phyloP scores from a whole-genome alignment of 2,888 invertebrate genomes.

The Capitulum mitella region DNA sequence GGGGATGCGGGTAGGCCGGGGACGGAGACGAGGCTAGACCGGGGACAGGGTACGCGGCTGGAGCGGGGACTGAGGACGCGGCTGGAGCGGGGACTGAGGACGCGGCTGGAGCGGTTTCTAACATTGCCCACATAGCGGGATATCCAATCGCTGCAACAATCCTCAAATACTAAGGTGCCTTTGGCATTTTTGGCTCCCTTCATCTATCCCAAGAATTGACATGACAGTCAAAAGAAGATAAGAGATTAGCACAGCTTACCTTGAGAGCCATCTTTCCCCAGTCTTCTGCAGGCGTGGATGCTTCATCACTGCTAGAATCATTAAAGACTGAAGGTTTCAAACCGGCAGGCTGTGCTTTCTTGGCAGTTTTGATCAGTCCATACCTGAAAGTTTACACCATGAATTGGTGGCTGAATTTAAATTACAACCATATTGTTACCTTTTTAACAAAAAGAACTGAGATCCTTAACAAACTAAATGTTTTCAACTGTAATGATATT shows the following conservation, averaged over 20 bases:
- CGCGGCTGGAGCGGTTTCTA: background rate
- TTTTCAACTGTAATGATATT: too few species aligned
- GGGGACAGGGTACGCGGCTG: too few species aligned
- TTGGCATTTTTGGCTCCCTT: too few species aligned
- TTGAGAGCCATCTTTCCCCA: background rate
- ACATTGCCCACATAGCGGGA: background rate
- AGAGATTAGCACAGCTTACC: background rate
- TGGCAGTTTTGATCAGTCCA: background rate
- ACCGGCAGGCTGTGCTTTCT: background rate
- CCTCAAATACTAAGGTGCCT: background rate
- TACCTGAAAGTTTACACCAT: background rate
- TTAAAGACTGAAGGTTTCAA: background rate
- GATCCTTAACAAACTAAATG: too few species aligned
- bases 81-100: too few species aligned
- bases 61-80: too few species aligned
- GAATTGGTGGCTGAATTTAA: too few species aligned
- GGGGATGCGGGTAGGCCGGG: too few species aligned
- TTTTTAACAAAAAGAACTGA: too few species aligned
- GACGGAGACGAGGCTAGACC: too few species aligned
- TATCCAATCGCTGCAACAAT: background rate
- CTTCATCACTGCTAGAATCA: slow-evolving; percentile 5
- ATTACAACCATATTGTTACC: too few species aligned
- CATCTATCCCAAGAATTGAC: too few species aligned
- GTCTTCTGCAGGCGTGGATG: background rate
- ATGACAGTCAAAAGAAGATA: background rate